Evolutionary conservation across 2,113 vertebrate genomes (phyloP).

Genomic region (Eira barbara): DNA sequence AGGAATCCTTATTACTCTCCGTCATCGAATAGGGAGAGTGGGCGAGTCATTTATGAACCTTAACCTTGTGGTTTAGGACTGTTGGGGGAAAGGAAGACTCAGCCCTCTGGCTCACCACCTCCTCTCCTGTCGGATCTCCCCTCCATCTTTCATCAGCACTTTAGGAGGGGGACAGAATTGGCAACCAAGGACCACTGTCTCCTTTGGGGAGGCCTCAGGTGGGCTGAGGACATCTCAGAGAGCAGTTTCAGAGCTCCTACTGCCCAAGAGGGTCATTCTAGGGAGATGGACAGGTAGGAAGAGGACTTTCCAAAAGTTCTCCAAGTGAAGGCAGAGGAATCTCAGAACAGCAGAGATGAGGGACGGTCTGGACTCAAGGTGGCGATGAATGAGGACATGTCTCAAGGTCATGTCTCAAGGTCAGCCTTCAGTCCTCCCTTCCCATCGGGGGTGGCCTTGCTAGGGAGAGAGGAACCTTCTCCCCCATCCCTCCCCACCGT

Average conservation of each 20-base stretch:
- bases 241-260: neutral
- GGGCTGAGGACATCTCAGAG: neutral
- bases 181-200: neutral
- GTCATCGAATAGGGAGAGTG: neutral
- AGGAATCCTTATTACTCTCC: neutral
- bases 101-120: neutral
- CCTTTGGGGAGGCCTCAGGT: neutral
- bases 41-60: neutral
- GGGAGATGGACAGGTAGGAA: neutral
- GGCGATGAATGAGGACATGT: neutral
- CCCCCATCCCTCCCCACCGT: rapidly evolving
- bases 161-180: neutral
- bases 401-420: neutral
- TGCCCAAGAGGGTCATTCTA: neutral
- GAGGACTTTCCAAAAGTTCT: neutral
- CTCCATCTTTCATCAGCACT: neutral
- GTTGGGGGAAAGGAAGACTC: neutral
- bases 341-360: neutral
- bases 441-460: neutral
- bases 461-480: neutral
- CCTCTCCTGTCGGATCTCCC: neutral
- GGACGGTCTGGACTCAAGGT: neutral
- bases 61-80: neutral
- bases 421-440: neutral
- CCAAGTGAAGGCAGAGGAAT: neutral